Evolutionary conservation across 1,140 invertebrate genomes (phyloP), one percentile per base, ranked within the genome.

Genomic region (Drosophila setifemur): DNA sequence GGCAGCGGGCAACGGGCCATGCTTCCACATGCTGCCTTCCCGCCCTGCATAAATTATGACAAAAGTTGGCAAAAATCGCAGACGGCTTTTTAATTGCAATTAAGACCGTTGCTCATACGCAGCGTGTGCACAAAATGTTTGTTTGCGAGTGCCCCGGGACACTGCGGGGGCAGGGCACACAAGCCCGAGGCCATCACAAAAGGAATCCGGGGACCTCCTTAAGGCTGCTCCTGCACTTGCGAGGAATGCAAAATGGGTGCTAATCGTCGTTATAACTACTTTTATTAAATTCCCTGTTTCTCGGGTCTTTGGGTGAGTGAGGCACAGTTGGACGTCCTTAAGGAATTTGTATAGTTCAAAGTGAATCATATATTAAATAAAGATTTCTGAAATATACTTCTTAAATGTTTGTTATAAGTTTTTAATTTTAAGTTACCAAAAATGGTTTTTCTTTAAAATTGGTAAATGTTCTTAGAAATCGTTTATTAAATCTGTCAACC

Each of bases 1-100:
- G 25, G 2, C 28, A 18, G n/a, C n/a, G n/a, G n/a, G n/a, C n/a
- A n/a, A n/a, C n/a, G n/a, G n/a, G n/a, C n/a, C 33, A 19, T 29
- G 35, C 33, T 50, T 69, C 31, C 78, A 77, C 57, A 73, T 83
- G 77, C 42, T 64, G 57, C 23, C 31, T 76, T 82, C 83, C 78
- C 78, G 39, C 28, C 18, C 26, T 82, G 79, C 73, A 82, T 82
- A 77, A 82, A 83, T 73, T 45, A 83, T 83, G 45, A 8, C 19
- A 23, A 63, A 83, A 74, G 47, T 60, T 67, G 9, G 33, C 43
- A 28, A 50, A 55, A 68, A 50, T 70, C 8, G 25, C 26, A 26
- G 37, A 50, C 11, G 44, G 48, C 52, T 31, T 8, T 45, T 43
- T 11, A 25, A 12, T 25, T 23, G 19, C 37, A 43, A 60, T 58